Base-by-base conservation (phyloP, 2,797 vertebrate genomes). In the Cebuella pygmaea region DNA sequence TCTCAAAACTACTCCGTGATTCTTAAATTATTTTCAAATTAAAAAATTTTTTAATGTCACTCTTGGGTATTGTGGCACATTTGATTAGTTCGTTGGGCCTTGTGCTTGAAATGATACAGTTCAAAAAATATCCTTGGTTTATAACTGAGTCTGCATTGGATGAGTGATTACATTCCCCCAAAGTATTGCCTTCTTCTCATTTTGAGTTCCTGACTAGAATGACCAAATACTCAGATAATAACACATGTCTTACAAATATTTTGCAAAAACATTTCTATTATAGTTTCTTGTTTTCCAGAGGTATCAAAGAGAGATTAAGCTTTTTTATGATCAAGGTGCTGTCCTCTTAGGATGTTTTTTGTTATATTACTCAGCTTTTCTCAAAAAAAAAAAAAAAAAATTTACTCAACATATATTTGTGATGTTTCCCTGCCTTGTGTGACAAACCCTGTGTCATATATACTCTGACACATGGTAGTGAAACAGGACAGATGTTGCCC, bases 11-110 rank as follows among this genome's bases (percentile, higher is more conserved):
- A 2, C n/a, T 59, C 10, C 30, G 1, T 94, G 88, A 85, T 59
- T 96, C 78, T 83, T n/a, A 88, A 89, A 81, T 94, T 86, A 86
- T 88, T 95, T 92, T 96, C 79, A 90, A 75, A 50, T 81, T 74
- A 67, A 87, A 92, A 57, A 26, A 36, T 82, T 82, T 7, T 10
- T 0, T 26, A 78, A 41, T 75, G 33, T 52, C 41, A 91, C 4
- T 27, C 9, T 87, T 87, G 27, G 20, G 33, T 96, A 46, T 72
- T 81, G 70, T 46, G 55, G 50, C 39, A 96, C 33, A 80, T 86
- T 75, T 55, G 9, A 64, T 76, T 33, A 55, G 64, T 93, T 50
- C 15, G 39, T 57, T 89, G 64, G 59, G 20, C 12, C 33, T 89
- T 82, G 8, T 6, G 90, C 48, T 96, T 86, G 59, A 90, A 81